Conservation (phyloP, 2,797 vertebrate genomes). For the Lycodopsis pacificus region DNA sequence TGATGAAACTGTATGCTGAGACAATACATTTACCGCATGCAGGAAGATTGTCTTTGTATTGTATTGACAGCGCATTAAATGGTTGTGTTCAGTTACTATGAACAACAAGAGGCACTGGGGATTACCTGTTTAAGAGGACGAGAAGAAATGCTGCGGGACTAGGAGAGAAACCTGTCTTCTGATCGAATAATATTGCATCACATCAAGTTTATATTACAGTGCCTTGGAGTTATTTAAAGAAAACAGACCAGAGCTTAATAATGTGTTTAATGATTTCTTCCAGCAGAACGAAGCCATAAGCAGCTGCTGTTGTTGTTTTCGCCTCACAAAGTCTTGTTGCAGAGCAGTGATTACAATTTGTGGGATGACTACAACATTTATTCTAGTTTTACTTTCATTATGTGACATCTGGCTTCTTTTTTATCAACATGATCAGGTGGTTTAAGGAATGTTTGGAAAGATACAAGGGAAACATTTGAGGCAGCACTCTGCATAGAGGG, state of each 20-base stretch:
- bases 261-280: slow-evolving; percentile 32
- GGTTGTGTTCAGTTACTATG: slow-evolving; percentile 14
- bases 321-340: neutral
- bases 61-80: slow-evolving; percentile 8
- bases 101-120: slow-evolving; percentile 11
- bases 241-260: neutral
- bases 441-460: slow-evolving; percentile 3
- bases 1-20: neutral
- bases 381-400: slow-evolving; percentile 5
- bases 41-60: neutral
- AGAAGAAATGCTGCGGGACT: slow-evolving; percentile 19
- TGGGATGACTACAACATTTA: neutral
- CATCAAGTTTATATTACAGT: slow-evolving; percentile 20
- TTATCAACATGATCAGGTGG: neutral
- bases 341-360: slow-evolving; percentile 8
- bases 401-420: neutral
- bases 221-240: slow-evolving; percentile 22
- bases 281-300: slow-evolving; percentile 39
- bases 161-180: slow-evolving; percentile 22
- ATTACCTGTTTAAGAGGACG: slow-evolving; percentile 34
- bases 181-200: slow-evolving; percentile 8
- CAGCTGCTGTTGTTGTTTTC: neutral
- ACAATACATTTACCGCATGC: neutral
- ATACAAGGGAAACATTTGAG: neutral
- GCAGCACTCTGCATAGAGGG: neutral